Base-by-base conservation (phyloP, 2,113 vertebrate genomes). In the Takifugu bimaculatus region DNA sequence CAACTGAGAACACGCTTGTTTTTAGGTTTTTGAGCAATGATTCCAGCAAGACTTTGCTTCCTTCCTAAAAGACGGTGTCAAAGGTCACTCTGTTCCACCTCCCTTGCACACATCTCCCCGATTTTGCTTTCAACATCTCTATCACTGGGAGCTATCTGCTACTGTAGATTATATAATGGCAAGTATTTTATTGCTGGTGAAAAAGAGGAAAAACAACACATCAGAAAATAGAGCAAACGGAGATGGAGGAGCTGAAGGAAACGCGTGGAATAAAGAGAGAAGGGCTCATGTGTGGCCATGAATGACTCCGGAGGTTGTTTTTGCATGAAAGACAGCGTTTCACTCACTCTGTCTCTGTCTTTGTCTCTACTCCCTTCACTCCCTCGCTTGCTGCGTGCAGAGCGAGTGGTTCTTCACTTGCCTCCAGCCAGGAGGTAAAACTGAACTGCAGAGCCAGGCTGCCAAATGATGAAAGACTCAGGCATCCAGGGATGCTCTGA, bases 401-500 rank as follows among this genome's bases (percentile, higher is more conserved):
- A 88, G 70, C 57, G 67, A 80, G 80, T 70, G 81, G 77, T 87
- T 81, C 74, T 83, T 88, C 53, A 65, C 81, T 88, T 81, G 86
- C 88, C 86, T 85, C 77, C 82, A 88, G 90, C 89, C 90, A 90
- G 86, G 85, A 91, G 88, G 87, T 88, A 87, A 77, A 84, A 84
- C 85, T 88, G 83, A 81, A 86, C 87, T 85, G 81, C 72, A 83
- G 87, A 78, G 80, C 84, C 85, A 82, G 72, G 82, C 83, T 89
- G 88, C 84, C 84, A 89, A 90, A 88, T 85, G 87, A 91, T 91
- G 86, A 91, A 92, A 92, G 90, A 78, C 65, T 81, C 86, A 87
- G 87, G 88, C 89, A 87, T 88, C 83, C 77, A 84, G 82, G 86
- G 89, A 90, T 84, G 80, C 82, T 85, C 74, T 85, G 85, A 81